Evolutionary conservation across 2,797 vertebrate genomes (phyloP), one percentile per base, ranked within the genome.

Genomic region (Rhynchotus rufescens): DNA sequence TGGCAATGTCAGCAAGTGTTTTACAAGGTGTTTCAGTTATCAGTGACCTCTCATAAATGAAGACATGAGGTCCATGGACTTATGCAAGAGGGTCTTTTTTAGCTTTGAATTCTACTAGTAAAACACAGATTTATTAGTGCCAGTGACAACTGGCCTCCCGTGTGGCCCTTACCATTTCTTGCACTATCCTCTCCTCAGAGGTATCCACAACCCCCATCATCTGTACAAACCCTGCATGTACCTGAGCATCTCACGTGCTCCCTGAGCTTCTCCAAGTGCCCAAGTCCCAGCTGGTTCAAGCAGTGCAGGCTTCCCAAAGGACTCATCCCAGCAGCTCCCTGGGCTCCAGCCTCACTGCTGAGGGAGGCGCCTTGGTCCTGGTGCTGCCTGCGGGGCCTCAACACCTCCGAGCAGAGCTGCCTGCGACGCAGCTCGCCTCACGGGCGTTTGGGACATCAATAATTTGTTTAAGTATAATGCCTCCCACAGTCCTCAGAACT

Each of bases 181-280:
- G 49, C 61, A 17, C 49, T 28, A 7, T 30, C 49, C 22, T 40
- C 26, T 81, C 66, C 47, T 51, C 40, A 56, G 34, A 73, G 26
- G 47, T 11, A 26, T 4, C 10, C 45, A 17, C 59, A 28, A 28
- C 11, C 14, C 20, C 11, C 23, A 34, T 1, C 0, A 4, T 42
- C 15, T 23, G 4, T 16, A 32, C 21, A 71, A 28, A n/a, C 4
- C 25, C 21, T 30, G 21, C 26, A 34, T 36, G 32, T 23, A 73
- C 34, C 22, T 1, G 0, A 61, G 40, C 10, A 30, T 28, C 52
- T 56, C 22, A 25, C 12, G 17, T 36, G 16, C 7, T 75, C 32
- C 36, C 15, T 40, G 25, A 2, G 0, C 16, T 17, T 47, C 32
- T 25, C 45, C 26, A 25, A 8, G 15, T 49, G 16, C 6, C 16